These are phyloP conservation scores for Chrysogorgia sp. DNA, from an alignment of 92 coral and sea anemone species.

Conservation along the genomic window DNA sequence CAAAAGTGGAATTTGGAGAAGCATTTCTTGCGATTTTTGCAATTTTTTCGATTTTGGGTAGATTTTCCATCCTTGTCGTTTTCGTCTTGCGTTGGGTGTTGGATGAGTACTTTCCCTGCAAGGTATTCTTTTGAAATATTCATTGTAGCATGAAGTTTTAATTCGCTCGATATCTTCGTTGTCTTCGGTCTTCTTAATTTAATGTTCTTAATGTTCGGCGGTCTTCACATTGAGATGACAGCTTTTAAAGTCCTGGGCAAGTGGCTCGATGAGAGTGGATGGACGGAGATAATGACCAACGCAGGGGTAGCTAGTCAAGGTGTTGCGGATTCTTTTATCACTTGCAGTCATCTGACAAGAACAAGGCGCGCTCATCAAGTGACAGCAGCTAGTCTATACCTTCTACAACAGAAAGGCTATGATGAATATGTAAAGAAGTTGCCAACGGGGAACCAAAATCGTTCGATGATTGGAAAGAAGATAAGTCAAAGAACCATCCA, in stretches of 20 bases:
- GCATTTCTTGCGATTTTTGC: too few species aligned
- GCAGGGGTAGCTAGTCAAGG: constrained; percentile 25
- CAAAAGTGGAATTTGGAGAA: too few species aligned
- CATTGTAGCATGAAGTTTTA: too few species aligned
- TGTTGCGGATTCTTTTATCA: constrained; percentile 36
- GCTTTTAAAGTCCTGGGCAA: constrained; percentile 42
- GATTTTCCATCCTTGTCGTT: too few species aligned
- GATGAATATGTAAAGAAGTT: too few species aligned
- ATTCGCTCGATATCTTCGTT: too few species aligned
- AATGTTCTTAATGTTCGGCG: constrained; percentile 47
- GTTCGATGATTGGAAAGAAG: constrained; percentile 42
- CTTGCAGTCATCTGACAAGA: constrained; percentile 32
- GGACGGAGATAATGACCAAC: constrained; percentile 1
- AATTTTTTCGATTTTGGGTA: too few species aligned
- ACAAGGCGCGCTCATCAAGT: constrained; percentile 41
- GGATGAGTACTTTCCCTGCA: too few species aligned
- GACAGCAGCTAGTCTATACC: constrained; percentile 27
- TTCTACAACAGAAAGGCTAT: too few species aligned
- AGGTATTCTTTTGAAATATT: too few species aligned
- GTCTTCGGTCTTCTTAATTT: too few species aligned
- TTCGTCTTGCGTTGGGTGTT: too few species aligned
- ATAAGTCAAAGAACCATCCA: constrained; percentile 1
- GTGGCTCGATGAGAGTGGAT: constrained; percentile 13
- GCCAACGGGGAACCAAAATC: constrained; percentile 1
- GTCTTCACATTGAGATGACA: constrained; percentile 51